Percentiles rank a stretch among this genome's conserved stretches.
phyloP scores from a whole-genome alignment of 2,797 vertebrate genomes.

The Microcaecilia unicolor region DNA sequence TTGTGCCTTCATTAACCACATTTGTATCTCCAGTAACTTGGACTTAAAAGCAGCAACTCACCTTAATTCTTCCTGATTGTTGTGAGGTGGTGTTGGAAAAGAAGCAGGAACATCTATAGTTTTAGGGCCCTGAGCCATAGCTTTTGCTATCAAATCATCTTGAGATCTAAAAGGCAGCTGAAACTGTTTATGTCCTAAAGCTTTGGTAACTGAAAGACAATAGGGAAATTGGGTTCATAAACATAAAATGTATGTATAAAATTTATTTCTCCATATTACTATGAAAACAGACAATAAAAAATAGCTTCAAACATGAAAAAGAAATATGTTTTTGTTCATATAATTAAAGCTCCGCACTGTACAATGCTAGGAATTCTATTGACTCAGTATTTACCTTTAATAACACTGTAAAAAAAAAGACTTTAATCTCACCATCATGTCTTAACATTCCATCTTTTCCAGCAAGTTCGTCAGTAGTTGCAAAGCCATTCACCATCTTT shows the following conservation, averaged over 20 bases:
- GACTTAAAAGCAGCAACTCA: too few species aligned
- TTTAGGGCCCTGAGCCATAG: slow-evolving; percentile 90
- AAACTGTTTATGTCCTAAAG: slow-evolving; percentile 80
- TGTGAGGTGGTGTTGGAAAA: slow-evolving; percentile 94
- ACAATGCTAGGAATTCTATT: too few species aligned
- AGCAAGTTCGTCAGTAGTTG: slow-evolving; percentile 89
- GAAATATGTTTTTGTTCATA: too few species aligned
- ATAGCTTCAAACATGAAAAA: too few species aligned
- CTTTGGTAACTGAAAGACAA: slow-evolving; percentile 73
- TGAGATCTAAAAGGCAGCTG: slow-evolving; percentile 86
- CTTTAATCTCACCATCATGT: slow-evolving; percentile 49
- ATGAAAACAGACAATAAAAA: too few species aligned
- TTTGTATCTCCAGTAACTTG: too few species aligned
- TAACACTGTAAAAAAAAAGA: accelerated
- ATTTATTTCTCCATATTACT: too few species aligned
- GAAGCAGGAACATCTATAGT: slow-evolving; percentile 96
- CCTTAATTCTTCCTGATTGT: slow-evolving; percentile 96
- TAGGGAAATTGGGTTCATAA: not conserved
- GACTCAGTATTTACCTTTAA: too few species aligned
- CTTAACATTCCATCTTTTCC: slow-evolving; percentile 82
- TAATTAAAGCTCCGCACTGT: too few species aligned
- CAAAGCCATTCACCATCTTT: slow-evolving; percentile 96
- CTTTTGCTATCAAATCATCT: slow-evolving; percentile 84
- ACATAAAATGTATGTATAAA: not conserved
- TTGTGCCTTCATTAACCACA: too few species aligned